Evolutionary conservation across 2,113 vertebrate species (phyloP).

Genomic region (Paralichthys olivaceus): DNA sequence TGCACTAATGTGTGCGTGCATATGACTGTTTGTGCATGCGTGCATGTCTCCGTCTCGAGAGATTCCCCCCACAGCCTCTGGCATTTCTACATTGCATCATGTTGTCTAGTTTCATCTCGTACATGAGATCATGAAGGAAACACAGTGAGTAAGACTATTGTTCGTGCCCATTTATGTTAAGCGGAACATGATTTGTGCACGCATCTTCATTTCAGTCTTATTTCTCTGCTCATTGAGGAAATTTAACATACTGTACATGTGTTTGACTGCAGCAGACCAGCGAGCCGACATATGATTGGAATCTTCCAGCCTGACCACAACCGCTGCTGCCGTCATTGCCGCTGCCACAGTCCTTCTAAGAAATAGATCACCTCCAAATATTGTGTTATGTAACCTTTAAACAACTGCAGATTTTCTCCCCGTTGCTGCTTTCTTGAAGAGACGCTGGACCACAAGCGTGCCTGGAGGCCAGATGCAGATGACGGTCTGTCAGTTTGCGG

Average conservation of each 20-base stretch:
- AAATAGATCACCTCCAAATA: constrained; percentile 68
- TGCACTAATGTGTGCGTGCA: constrained; percentile 8
- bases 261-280: constrained; percentile 42
- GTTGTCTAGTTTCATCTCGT: constrained; percentile 23
- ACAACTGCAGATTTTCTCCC: constrained; percentile 68
- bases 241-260: constrained; percentile 33
- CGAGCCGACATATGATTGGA: constrained; percentile 52
- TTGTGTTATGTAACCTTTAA: constrained; percentile 72
- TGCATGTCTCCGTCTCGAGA: constrained; percentile 27
- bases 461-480: constrained; percentile 73
- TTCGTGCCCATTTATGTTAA: constrained; percentile 11
- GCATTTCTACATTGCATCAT: constrained; percentile 18
- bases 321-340: constrained; percentile 58
- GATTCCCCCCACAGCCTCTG: constrained; percentile 20
- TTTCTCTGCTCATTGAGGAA: constrained; percentile 20
- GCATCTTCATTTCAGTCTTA: constrained; percentile 20
- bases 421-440: constrained; percentile 48
- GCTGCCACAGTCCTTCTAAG: constrained; percentile 55
- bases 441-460: constrained; percentile 73
- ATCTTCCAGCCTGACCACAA: constrained; percentile 54
- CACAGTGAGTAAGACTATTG: background rate
- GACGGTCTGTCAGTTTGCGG: constrained; percentile 76
- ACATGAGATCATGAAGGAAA: constrained; percentile 21
- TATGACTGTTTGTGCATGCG: constrained; percentile 11
- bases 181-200: constrained; percentile 10